These are phyloP conservation scores for Tipula unca DNA, from an alignment of 2,888 invertebrate species.

Conservation along the genomic window DNA sequence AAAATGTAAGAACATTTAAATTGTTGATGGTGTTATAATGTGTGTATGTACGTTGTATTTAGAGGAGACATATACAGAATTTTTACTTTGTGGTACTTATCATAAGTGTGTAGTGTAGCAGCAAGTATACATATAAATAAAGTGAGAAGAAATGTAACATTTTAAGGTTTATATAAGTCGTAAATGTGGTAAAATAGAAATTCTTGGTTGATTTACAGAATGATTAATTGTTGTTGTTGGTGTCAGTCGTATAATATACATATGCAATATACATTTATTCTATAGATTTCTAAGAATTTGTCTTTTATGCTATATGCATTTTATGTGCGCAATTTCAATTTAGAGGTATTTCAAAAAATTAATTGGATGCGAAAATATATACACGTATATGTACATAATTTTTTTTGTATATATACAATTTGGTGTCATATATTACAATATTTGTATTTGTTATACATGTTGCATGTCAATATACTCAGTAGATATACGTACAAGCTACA, in stretches of 20 bases:
- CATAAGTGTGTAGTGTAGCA: no score
- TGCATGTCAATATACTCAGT: neutral
- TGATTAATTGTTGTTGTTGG: neutral
- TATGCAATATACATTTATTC: neutral
- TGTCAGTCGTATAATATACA: neutral
- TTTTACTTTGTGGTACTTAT: neutral
- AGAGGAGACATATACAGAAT: neutral
- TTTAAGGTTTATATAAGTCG: neutral
- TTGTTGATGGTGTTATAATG: neutral
- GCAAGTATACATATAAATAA: neutral
- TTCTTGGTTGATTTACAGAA: neutral
- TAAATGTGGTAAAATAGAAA: neutral
- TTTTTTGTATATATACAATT: neutral
- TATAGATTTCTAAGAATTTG: neutral
- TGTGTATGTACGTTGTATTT: neutral
- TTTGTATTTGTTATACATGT: neutral
- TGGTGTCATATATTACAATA: neutral
- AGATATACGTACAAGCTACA: neutral
- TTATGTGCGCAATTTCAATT: neutral
- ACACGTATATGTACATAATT: no score
- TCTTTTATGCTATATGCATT: neutral
- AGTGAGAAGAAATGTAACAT: neutral
- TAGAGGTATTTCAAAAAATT: neutral
- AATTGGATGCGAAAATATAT: neutral
- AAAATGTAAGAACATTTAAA: neutral